Conservation (phyloP, 2,888 invertebrate genomes). For the Aphodius granarius region DNA sequence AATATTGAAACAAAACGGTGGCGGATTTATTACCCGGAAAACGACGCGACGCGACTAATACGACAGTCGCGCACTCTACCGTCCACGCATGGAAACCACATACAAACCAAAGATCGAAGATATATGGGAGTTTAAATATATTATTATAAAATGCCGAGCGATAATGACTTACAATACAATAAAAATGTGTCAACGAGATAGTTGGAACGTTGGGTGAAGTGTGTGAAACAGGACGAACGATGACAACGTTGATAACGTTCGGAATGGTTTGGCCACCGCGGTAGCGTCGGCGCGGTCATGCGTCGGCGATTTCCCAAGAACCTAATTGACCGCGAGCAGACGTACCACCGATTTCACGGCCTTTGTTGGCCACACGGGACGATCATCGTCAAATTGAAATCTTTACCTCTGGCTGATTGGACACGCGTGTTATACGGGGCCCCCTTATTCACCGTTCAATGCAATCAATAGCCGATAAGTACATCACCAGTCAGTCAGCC, state of each 20-base stretch:
- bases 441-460: not conserved
- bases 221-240: not conserved
- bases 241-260: not conserved
- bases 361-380: conserved; percentile 2
- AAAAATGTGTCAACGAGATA: too few relatives aligned
- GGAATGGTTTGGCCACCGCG: not conserved
- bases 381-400: conserved; percentile 11
- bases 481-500: not conserved
- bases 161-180: too few relatives aligned
- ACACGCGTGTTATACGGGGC: conserved; percentile 9
- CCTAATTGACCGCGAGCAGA: not conserved
- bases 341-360: conserved; percentile 4
- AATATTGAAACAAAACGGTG: conserved; percentile 25
- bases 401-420: conserved; percentile 3
- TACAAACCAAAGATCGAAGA: not conserved
- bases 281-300: not conserved
- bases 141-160: too few relatives aligned
- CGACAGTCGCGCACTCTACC: conserved; percentile 15
- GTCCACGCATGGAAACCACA: not conserved
- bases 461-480: not conserved
- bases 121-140: too few relatives aligned
- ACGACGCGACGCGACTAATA: conserved; percentile 8
- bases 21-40: conserved; percentile 40
- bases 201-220: too few relatives aligned
- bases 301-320: not conserved